Conservation (phyloP, 1,140 invertebrate species). For the Mizuhopecten yessoensis region DNA sequence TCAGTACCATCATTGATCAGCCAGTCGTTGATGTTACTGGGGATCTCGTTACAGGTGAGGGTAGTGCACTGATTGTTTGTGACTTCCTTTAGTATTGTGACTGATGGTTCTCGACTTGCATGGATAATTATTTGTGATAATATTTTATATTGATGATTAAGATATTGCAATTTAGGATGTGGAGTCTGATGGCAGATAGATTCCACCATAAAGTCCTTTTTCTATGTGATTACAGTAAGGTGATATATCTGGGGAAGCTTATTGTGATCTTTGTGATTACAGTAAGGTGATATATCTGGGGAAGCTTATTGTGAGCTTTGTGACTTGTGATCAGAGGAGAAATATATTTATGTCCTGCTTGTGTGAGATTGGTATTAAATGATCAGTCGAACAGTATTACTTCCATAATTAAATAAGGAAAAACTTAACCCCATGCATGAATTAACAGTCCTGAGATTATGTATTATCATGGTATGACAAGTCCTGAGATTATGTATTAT, state of each 20-base stretch:
- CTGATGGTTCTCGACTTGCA: background rate
- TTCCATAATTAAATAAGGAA: background rate
- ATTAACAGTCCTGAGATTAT: background rate
- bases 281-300: background rate
- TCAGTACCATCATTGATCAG: no score
- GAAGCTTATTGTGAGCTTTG: background rate
- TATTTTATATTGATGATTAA: background rate
- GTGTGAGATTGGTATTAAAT: background rate
- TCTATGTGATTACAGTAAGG: background rate
- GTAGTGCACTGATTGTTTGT: background rate
- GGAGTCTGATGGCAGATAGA: background rate
- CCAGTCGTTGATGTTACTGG: no score
- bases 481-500: background rate
- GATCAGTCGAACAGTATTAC: background rate
- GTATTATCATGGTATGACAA: background rate
- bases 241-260: background rate
- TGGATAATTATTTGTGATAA: background rate
- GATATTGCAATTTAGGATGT: background rate
- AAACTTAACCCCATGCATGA: background rate
- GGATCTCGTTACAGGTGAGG: no score
- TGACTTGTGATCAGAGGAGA: background rate
- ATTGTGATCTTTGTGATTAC: background rate
- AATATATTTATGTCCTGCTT: background rate
- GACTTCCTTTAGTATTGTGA: background rate
- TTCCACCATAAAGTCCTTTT: background rate